Percentiles rank a stretch among this genome's conserved stretches.
phyloP scores from a whole-genome alignment of 2,888 invertebrate genomes.

The Dolichopus griseipennis region DNA sequence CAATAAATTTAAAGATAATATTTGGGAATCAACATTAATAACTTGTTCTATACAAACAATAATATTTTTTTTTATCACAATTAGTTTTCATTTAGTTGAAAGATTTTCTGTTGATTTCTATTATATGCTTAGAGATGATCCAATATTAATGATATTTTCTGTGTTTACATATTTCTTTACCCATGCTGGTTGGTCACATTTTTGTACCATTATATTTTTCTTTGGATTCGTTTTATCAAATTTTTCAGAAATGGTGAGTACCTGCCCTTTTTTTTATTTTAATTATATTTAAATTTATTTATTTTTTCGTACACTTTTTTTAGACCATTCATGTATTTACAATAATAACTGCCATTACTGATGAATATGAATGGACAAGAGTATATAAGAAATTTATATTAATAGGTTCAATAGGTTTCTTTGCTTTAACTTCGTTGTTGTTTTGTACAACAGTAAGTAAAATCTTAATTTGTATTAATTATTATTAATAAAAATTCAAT shows the following conservation, averaged over 20 bases:
- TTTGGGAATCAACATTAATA: slow-evolving; percentile 42
- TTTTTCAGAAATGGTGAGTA: background rate
- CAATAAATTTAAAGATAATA: slow-evolving; percentile 65
- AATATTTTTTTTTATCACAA: slow-evolving; percentile 30
- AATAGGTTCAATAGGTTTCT: slow-evolving; percentile 23
- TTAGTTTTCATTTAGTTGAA: background rate
- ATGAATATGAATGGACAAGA: slow-evolving; percentile 34
- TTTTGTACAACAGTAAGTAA: slow-evolving; percentile 28
- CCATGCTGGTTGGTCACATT: slow-evolving; percentile 59
- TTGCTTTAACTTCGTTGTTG: slow-evolving; percentile 26
- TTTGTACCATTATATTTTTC: slow-evolving; percentile 69
- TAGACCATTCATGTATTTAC: slow-evolving; percentile 30
- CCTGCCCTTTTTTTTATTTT: background rate
- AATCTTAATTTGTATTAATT: too few species aligned
- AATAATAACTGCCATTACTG: slow-evolving; percentile 32
- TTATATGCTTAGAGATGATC: too few species aligned
- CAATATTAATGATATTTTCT: too few species aligned
- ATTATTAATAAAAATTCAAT: too few species aligned
- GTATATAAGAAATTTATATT: slow-evolving; percentile 25
- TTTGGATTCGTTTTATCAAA: slow-evolving; percentile 60
- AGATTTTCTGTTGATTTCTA: background rate
- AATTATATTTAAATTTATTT: too few species aligned
- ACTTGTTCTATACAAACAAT: slow-evolving; percentile 32
- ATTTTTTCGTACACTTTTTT: slow-evolving; percentile 1
- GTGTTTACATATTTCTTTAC: slow-evolving; percentile 54